phyloP scores from a whole-genome alignment of 2,797 vertebrate species.

The Mergus octosetaceus region DNA sequence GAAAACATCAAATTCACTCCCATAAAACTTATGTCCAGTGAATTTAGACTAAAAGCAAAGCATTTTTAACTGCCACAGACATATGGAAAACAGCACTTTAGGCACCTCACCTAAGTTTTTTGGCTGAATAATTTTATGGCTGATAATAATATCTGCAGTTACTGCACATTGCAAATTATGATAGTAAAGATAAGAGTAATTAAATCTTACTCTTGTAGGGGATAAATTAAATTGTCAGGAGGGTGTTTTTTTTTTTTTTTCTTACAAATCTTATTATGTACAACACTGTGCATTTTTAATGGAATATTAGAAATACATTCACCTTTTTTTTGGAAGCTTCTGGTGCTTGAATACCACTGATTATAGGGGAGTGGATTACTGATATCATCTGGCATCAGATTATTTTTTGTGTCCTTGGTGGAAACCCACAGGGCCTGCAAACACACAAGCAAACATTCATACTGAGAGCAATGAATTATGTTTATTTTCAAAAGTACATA shows the following conservation, averaged over 20 bases:
- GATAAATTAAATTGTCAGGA: neutral
- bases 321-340: neutral
- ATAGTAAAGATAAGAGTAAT: constrained; percentile 44
- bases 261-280: neutral
- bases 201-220: neutral
- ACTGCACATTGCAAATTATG: neutral
- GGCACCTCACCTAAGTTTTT: constrained; percentile 12
- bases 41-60: neutral
- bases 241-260: neutral
- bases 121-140: constrained; percentile 44
- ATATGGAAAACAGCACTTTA: neutral
- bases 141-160: neutral
- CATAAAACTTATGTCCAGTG: neutral
- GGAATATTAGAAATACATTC: neutral
- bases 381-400: neutral
- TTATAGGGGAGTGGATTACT: neutral
- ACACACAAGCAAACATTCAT: neutral
- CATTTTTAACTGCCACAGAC: neutral
- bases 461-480: neutral
- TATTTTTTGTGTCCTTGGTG: neutral
- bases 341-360: neutral
- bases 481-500: neutral
- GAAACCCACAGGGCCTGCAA: neutral
- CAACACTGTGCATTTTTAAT: neutral
- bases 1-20: neutral